Evolutionary conservation across 2,797 vertebrate genomes (phyloP).

Genomic region (Iguana delicatissima): DNA sequence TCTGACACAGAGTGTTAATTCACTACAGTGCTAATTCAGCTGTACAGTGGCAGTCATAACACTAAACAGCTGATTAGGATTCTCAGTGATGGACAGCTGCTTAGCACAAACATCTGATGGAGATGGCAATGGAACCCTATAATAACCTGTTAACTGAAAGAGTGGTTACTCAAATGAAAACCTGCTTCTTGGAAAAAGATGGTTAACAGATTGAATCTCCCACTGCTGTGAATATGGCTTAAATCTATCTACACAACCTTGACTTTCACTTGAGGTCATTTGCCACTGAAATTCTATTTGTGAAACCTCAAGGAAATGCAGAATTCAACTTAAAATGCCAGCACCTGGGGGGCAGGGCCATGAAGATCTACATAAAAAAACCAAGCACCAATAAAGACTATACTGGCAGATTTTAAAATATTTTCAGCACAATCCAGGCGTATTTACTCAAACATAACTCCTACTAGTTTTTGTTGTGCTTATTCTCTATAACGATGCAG

Average conservation of each 20-base stretch:
- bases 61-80: neutral
- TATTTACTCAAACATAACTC: neutral
- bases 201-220: neutral
- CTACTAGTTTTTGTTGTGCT: neutral
- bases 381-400: neutral
- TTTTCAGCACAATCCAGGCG: neutral
- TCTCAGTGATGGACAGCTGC: neutral
- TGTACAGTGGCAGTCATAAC: neutral
- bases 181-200: neutral
- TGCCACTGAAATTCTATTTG: neutral
- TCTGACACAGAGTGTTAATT: neutral
- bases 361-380: neutral
- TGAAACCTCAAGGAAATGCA: neutral
- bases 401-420: neutral
- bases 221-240: neutral
- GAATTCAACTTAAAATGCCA: neutral
- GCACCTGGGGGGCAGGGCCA: too few species aligned
- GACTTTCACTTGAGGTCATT: neutral
- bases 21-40: slow-evolving; percentile 1
- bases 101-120: neutral
- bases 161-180: slow-evolving; percentile 1
- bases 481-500: neutral
- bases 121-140: neutral
- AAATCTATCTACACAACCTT: neutral
- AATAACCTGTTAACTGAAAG: neutral